Base-by-base conservation (phyloP, 2,888 invertebrate genomes). In the Schizotus pectinicornis region DNA sequence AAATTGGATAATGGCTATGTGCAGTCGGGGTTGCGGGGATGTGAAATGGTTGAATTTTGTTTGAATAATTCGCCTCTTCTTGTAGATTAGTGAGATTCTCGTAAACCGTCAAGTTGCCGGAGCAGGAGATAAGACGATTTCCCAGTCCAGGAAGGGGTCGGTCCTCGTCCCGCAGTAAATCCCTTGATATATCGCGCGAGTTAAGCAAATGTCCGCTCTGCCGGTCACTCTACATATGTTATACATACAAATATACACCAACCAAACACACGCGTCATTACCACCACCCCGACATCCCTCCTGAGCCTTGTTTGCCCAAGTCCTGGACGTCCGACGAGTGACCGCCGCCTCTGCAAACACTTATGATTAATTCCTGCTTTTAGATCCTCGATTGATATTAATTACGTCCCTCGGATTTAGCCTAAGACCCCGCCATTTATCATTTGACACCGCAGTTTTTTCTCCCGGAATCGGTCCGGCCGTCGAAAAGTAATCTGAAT, bases 191-290 rank as follows among this genome's bases (percentile, higher is more conserved):
- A 78, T 78, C 67, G 74, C 76, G 61, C 72, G 75, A 74, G 75
- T 78, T 77, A 76, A 74, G 75, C 74, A 74, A 76, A 75, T 74
- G 77, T 78, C 77, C 77, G 73, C 72, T 71, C 69, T 62, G 68
- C 61, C 67, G 76, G 76, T 75, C 77, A 76, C 72, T 76, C 74
- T 77, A 74, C 78, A 78, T 78, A 77, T 76, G 77, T 76, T 77
- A 77, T 77, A 74, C 72, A 72, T 74, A 73, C 73, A 74, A 70
- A 74, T 71, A 74, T 69, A 70, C 68, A 68, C 69, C 68, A 67
- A 65, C 67, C 72, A 70, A 70, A 72, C 68, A 69, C 59, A 70
- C 69, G 71, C 67, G 65, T 67, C 69, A 72, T 69, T 71, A 71
- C 70, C 65, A 56, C 59, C 39, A 33, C 46, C 38, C 41, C 36